Percentiles rank a stretch among this genome's conserved stretches.
Conservation (phyloP, 2,113 vertebrate species). For the Coturnix japonica region DNA sequence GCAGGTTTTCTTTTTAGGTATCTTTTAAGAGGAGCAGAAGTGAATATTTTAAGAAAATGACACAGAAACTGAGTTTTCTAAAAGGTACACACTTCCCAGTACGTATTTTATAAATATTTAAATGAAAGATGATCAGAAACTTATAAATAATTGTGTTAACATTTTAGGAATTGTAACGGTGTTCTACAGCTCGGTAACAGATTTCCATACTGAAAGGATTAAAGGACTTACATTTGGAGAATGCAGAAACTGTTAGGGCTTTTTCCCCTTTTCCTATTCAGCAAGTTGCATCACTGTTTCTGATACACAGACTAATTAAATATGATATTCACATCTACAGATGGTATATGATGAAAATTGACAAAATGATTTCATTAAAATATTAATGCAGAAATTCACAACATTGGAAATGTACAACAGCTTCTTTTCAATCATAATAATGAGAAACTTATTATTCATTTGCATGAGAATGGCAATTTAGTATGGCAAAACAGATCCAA, state of each 20-base stretch:
- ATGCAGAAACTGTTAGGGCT: neutral
- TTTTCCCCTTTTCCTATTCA: neutral
- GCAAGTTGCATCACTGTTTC: neutral
- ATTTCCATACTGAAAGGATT: conserved; percentile 53
- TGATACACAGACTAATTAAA: neutral
- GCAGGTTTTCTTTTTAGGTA: conserved; percentile 51
- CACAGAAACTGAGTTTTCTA: conserved; percentile 56
- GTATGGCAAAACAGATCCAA: conserved; percentile 57
- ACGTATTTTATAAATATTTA: conserved; percentile 72
- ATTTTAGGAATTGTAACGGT: conserved; percentile 21
- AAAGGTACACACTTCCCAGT: conserved; percentile 41
- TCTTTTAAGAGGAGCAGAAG: conserved; percentile 51
- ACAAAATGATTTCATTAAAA: conserved; percentile 32
- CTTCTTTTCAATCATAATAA: conserved; percentile 70
- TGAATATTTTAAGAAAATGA: conserved; percentile 67
- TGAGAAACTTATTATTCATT: conserved; percentile 70
- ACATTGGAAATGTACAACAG: conserved; percentile 13
- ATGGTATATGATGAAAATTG: conserved; percentile 2
- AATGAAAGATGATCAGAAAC: conserved; percentile 66
- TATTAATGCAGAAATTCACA: conserved; percentile 40
- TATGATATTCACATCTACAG: neutral
- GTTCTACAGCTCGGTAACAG: conserved; percentile 14
- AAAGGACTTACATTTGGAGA: conserved; percentile 43
- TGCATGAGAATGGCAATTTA: conserved; percentile 81
- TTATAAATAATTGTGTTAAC: conserved; percentile 59